A percentile compares a stretch with the other conserved stretches of the same genome.
These are phyloP conservation scores for Gephyroberyx darwinii DNA, from an alignment of 2,797 vertebrate genomes.

Conservation along the genomic window DNA sequence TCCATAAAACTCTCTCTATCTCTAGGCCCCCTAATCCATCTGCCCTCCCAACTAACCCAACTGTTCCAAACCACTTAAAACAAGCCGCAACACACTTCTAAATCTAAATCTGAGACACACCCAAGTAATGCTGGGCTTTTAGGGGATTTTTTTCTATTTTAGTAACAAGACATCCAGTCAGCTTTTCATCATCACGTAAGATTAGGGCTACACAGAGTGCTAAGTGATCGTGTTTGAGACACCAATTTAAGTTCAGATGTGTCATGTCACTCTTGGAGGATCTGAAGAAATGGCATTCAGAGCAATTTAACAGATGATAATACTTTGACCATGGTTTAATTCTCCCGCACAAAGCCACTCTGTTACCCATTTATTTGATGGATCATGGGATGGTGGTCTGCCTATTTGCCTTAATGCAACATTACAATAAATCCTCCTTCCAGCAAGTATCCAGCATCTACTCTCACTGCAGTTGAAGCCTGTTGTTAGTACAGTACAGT, in stretches of 20 bases:
- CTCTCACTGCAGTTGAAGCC: too few relatives aligned
- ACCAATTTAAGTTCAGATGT: conserved; percentile 10
- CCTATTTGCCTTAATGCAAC: not conserved
- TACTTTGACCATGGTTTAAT: conserved; percentile 11
- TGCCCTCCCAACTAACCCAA: conserved; percentile 2
- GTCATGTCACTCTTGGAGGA: conserved; percentile 7
- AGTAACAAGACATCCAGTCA: conserved; percentile 44
- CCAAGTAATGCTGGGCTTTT: conserved; percentile 51
- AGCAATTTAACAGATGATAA: conserved; percentile 25
- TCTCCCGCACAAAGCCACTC: not conserved
- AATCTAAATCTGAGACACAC: conserved; percentile 41
- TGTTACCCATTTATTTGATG: not conserved
- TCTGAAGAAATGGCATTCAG: conserved; percentile 11
- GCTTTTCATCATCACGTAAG: conserved; percentile 36
- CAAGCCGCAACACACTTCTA: conserved; percentile 24
- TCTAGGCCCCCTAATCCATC: conserved; percentile 20
- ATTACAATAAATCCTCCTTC: not conserved
- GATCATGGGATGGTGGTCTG: not conserved
- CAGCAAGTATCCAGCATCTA: too few relatives aligned
- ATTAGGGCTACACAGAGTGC: conserved; percentile 28
- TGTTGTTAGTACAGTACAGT: too few relatives aligned
- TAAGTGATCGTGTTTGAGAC: conserved; percentile 34
- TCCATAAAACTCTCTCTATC: conserved; percentile 41
- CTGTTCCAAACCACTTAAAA: conserved; percentile 47
- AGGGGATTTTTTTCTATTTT: conserved; percentile 38